These are phyloP conservation scores for Lasius platythorax DNA, from an alignment of 2,888 invertebrate species.

Conservation along the genomic window DNA sequence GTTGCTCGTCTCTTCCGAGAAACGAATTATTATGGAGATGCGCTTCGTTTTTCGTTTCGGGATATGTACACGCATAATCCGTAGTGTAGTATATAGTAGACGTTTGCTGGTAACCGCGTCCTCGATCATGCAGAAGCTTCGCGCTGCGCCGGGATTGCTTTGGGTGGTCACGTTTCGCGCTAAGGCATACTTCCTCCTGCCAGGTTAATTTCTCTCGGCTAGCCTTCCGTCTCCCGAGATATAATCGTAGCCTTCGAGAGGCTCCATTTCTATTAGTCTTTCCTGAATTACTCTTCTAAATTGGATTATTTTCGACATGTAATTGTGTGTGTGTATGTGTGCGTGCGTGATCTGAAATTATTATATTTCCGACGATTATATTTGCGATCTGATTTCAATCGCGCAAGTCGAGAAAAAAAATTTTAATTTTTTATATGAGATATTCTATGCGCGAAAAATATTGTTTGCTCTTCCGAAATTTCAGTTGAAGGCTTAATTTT, in stretches of 20 bases:
- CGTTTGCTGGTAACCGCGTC: constrained; percentile 14
- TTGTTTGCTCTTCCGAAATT: background rate
- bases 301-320: background rate
- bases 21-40: constrained; percentile 77
- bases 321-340: background rate
- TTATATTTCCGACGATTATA: background rate
- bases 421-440: background rate
- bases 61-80: constrained; percentile 18
- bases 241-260: constrained; percentile 17
- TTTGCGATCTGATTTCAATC: background rate
- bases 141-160: constrained; percentile 37
- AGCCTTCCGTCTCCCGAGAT: constrained; percentile 23
- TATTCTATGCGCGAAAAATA: background rate
- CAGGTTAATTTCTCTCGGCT: constrained; percentile 39
- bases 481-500: background rate
- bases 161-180: constrained; percentile 52
- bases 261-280: constrained; percentile 9
- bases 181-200: constrained; percentile 47
- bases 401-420: background rate
- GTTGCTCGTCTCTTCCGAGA: constrained; percentile 73
- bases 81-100: background rate
- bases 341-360: background rate
- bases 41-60: constrained; percentile 35
- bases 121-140: constrained; percentile 52
- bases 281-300: constrained; percentile 2